Conservation (phyloP, 2,113 vertebrate species). For the Noctilio leporinus region DNA sequence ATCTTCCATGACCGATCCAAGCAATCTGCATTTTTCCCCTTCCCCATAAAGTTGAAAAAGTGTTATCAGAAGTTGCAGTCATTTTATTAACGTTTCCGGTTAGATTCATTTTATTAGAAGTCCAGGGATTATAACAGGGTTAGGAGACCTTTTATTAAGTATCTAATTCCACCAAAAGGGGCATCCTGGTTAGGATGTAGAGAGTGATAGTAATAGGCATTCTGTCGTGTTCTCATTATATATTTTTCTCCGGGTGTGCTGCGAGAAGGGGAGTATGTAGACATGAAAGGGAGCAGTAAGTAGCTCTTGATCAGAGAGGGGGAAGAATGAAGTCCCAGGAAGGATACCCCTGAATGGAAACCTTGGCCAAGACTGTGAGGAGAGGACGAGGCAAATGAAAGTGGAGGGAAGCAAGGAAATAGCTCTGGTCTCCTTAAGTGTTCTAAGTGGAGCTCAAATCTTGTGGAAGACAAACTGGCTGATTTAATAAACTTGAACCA, state of each 20-base stretch:
- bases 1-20: neutral
- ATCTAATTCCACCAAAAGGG: neutral
- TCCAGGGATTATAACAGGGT: neutral
- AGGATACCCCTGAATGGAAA: neutral
- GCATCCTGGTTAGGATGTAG: neutral
- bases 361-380: too few relatives aligned
- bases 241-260: neutral
- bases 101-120: neutral
- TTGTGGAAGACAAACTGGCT: neutral
- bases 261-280: too few relatives aligned
- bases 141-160: neutral
- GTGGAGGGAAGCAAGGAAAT: neutral
- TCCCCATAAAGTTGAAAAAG: conserved; percentile 1
- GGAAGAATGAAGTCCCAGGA: neutral
- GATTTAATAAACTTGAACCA: neutral
- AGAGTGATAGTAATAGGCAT: neutral
- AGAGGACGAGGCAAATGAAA: neutral
- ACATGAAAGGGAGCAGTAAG: neutral
- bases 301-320: neutral
- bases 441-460: neutral
- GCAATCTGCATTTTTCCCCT: neutral
- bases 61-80: neutral
- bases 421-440: neutral
- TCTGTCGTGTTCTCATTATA: neutral
- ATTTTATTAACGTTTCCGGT: neutral